phyloP scores from a whole-genome alignment of 2,113 vertebrate species.

The Oxyura jamaicensis region DNA sequence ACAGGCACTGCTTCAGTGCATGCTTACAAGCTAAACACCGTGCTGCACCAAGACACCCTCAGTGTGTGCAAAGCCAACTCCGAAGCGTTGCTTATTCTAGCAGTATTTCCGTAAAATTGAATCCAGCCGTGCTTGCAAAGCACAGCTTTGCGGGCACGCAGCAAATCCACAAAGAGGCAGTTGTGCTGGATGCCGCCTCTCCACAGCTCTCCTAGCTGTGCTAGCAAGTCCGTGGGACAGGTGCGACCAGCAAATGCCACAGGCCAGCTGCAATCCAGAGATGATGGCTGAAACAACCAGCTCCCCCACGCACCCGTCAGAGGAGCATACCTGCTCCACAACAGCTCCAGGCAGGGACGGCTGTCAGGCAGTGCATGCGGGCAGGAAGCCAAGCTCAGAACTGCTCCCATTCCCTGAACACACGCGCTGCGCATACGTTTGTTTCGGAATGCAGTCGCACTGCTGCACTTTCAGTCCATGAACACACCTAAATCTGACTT shows the following conservation, averaged over 20 bases:
- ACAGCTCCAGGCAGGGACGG: fast-evolving
- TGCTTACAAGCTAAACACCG: fast-evolving
- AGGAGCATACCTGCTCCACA: background rate
- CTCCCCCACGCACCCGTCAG: background rate
- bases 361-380: fast-evolving
- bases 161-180: background rate
- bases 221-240: fast-evolving
- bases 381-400: background rate
- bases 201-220: fast-evolving
- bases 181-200: no score
- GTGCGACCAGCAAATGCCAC: fast-evolving
- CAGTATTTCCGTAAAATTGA: fast-evolving
- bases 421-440: fast-evolving
- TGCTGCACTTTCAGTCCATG: background rate
- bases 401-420: background rate
- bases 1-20: background rate
- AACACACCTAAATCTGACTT: background rate
- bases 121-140: background rate
- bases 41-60: fast-evolving
- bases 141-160: background rate
- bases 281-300: background rate
- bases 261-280: background rate
- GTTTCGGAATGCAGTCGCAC: fast-evolving
- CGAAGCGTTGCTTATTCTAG: fast-evolving
- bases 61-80: fast-evolving